Conservation (phyloP, 1,140 invertebrate species). For the Neodiprion fabricii region DNA sequence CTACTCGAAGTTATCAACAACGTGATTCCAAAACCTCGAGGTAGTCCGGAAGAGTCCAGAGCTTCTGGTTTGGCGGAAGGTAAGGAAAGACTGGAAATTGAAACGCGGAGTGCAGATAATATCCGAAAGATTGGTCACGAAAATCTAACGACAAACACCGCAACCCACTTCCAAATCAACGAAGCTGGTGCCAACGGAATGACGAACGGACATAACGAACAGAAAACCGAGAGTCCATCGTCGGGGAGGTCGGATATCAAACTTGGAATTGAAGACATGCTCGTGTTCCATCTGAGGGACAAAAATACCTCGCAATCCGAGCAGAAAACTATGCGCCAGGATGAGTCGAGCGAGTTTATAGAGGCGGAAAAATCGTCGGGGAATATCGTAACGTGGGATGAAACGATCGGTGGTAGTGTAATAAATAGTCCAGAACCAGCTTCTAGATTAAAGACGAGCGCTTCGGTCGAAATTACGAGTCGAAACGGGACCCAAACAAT, state of each 20-base stretch:
- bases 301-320: not conserved
- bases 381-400: not conserved
- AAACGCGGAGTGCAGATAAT: not conserved
- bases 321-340: not conserved
- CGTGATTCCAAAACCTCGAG: conserved; percentile 63
- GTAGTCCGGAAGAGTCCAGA: not conserved
- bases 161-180: not conserved
- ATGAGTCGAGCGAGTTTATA: not conserved
- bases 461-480: no score
- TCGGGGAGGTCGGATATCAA: not conserved
- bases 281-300: not conserved
- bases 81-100: not conserved
- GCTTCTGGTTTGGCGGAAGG: no score
- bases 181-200: not conserved
- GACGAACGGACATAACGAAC: not conserved
- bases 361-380: not conserved
- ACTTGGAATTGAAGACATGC: not conserved
- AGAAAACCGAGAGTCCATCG: not conserved
- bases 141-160: not conserved
- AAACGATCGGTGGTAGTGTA: not conserved
- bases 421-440: conserved; percentile 22
- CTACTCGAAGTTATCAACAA: conserved; percentile 63
- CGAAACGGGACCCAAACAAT: no score
- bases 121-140: not conserved
- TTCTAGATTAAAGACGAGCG: not conserved